Evolutionary conservation across 2,888 invertebrate species (phyloP).

Genomic region (Cancer borealis): DNA sequence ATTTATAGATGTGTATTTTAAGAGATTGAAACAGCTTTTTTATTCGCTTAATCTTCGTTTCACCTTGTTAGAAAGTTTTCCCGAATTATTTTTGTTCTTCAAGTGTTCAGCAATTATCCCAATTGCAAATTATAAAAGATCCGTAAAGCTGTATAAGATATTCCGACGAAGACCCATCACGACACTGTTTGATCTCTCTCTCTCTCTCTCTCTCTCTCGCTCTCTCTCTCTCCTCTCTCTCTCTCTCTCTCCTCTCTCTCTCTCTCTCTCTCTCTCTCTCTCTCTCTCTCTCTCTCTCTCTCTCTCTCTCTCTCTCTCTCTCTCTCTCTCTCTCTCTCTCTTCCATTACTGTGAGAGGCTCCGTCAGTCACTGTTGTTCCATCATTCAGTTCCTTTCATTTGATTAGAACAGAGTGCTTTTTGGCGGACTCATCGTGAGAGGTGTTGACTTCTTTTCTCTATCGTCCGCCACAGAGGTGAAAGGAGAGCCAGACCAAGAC

Average conservation of each 20-base stretch:
- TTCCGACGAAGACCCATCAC: too few species aligned
- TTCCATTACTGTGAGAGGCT: not conserved
- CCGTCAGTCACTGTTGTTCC: not conserved
- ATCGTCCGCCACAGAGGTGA: constrained; percentile 55
- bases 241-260: not conserved
- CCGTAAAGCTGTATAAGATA: too few species aligned
- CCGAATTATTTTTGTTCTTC: too few species aligned
- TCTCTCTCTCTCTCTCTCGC: constrained; percentile 25
- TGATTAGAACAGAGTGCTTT: not conserved
- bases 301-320: constrained; percentile 31
- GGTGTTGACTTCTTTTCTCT: constrained; percentile 3
- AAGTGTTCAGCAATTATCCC: too few species aligned
- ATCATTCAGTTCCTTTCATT: not conserved
- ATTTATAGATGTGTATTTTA: not conserved
- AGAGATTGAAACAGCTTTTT: too few species aligned
- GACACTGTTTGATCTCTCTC: not conserved
- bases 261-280: constrained; percentile 25
- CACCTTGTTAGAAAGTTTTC: too few species aligned
- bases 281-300: constrained; percentile 38
- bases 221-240: constrained; percentile 46
- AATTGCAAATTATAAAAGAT: too few species aligned
- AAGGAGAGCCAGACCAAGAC: constrained; percentile 58
- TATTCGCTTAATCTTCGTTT: too few species aligned
- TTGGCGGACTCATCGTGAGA: not conserved
- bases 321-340: not conserved